Evolutionary conservation across 2,888 invertebrate genomes (phyloP).

Genomic region (Stratiomys singularior): DNA sequence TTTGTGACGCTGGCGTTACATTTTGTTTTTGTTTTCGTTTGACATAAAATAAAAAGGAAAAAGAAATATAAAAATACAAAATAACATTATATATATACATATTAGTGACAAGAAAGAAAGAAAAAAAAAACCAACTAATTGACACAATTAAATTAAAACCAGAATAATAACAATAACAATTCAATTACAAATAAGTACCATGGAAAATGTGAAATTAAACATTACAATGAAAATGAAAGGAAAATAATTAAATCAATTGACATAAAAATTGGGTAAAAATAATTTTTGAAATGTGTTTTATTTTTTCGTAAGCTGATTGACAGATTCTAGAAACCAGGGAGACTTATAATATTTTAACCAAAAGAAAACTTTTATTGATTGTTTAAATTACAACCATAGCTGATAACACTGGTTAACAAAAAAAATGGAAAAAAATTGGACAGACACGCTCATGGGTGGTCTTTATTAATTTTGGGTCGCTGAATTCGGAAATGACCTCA

Average conservation of each 20-base stretch:
- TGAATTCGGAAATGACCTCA: no score
- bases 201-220: conserved; percentile 11
- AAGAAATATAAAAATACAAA: conserved; percentile 4
- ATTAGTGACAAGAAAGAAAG: neutral
- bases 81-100: neutral
- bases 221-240: neutral
- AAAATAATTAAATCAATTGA: conserved; percentile 38
- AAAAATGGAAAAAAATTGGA: no score
- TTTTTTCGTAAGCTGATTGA: no score
- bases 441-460: no score
- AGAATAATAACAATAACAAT: conserved; percentile 16
- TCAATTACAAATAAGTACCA: conserved; percentile 37
- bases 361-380: neutral
- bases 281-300: neutral
- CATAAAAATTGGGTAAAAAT: conserved; percentile 33
- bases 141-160: conserved; percentile 17
- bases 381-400: neutral
- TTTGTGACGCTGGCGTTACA: conserved; percentile 55
- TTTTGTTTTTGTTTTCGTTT: conserved; percentile 52
- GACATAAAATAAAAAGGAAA: conserved; percentile 4
- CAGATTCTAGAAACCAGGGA: no score
- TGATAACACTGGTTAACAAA: no score
- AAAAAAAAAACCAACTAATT: conserved; percentile 7
- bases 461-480: neutral
- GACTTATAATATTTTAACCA: no score